phyloP scores from a whole-genome alignment of 2,797 vertebrate genomes.

The Sciurus vulgaris region DNA sequence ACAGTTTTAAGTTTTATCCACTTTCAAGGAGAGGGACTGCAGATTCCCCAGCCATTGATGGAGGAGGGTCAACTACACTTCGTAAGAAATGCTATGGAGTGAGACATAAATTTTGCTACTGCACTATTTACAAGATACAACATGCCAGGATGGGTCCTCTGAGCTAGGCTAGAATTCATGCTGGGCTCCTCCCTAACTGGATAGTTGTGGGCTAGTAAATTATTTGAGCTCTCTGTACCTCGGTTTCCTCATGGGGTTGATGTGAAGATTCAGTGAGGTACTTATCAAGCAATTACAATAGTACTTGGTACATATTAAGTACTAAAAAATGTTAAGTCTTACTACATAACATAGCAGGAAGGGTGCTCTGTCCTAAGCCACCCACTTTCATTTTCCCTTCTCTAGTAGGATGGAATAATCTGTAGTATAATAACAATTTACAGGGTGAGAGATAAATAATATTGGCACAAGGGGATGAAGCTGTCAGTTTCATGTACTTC shows the following conservation, averaged over 20 bases:
- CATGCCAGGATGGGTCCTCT: not conserved
- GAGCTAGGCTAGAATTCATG: not conserved
- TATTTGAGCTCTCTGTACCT: not conserved
- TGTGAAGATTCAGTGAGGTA: not conserved
- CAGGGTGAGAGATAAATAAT: too few species aligned
- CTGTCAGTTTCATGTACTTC: too few species aligned
- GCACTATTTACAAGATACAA: not conserved
- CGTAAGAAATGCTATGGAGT: not conserved
- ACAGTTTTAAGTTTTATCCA: not conserved
- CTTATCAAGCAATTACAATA: not conserved
- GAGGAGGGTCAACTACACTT: not conserved
- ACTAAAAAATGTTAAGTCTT: not conserved
- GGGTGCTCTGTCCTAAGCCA: not conserved
- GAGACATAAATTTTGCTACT: not conserved
- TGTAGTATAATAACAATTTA: not conserved
- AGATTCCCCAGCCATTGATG: not conserved
- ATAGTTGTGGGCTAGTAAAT: not conserved
- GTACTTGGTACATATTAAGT: not conserved
- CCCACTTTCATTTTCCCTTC: not conserved
- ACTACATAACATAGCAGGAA: not conserved
- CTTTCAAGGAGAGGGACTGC: not conserved
- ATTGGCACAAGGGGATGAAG: too few species aligned
- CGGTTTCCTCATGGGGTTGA: not conserved
- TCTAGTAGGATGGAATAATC: not conserved
- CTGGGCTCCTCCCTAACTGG: not conserved